Percentiles rank a stretch among this genome's conserved stretches.
phyloP scores from a whole-genome alignment of 2,888 invertebrate species.

The Scaptomyza caliginosa region DNA sequence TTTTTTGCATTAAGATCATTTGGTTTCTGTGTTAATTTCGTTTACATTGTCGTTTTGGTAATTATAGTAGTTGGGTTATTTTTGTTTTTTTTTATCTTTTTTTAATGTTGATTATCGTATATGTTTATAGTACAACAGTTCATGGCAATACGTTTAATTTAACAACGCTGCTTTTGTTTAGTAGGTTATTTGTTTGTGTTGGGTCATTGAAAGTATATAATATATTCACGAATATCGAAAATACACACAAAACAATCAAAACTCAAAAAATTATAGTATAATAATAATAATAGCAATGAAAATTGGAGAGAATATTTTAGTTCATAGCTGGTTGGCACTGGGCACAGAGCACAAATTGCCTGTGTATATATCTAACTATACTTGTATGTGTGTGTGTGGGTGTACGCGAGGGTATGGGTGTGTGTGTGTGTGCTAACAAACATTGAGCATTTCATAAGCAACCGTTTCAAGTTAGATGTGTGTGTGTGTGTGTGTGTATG shows the following conservation, averaged over 20 bases:
- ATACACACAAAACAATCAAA: constrained; percentile 21
- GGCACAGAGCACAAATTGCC: constrained; percentile 46
- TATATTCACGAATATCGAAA: constrained; percentile 30
- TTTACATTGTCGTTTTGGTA: constrained; percentile 59
- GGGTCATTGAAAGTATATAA: constrained; percentile 20
- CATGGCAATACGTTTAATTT: constrained; percentile 60
- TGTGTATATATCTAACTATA: constrained; percentile 8
- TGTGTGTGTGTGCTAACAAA: constrained; percentile 41
- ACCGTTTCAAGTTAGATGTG: constrained; percentile 42
- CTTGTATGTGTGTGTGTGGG: constrained; percentile 1
- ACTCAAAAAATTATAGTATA: constrained; percentile 30
- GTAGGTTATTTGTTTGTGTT: constrained; percentile 48
- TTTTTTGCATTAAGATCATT: constrained; percentile 73
- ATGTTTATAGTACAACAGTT: constrained; percentile 68
- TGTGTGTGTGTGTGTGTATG: not conserved
- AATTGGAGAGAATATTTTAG: constrained; percentile 19
- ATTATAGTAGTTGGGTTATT: constrained; percentile 44
- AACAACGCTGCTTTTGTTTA: constrained; percentile 50
- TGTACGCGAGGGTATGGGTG: not conserved
- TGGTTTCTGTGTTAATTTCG: constrained; percentile 70
- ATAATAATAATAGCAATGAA: constrained; percentile 35
- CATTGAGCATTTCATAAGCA: constrained; percentile 70
- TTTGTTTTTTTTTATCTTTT: constrained; percentile 29
- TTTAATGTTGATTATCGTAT: too few relatives aligned
- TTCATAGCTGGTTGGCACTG: constrained; percentile 67